Conservation (phyloP, 1,140 invertebrate species). For the Lepidotrigona ventralis region DNA sequence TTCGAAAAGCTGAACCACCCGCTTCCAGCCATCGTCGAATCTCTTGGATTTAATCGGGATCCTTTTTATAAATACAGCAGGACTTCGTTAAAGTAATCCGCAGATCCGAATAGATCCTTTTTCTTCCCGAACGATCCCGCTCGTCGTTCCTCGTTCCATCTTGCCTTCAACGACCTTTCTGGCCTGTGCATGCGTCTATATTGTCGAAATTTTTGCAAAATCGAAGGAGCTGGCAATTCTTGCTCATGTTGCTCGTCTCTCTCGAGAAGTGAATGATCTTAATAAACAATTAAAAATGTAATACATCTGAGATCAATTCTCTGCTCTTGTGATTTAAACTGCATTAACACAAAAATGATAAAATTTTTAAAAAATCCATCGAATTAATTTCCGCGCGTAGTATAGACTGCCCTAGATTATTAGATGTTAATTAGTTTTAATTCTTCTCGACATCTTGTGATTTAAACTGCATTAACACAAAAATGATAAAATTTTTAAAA, state of each 20-base stretch:
- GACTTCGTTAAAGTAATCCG: constrained; percentile 36
- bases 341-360: too few relatives aligned
- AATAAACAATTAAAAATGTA: neutral
- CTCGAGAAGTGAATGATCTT: neutral
- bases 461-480: too few relatives aligned
- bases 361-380: too few relatives aligned
- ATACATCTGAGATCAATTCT: too few relatives aligned
- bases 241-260: too few relatives aligned
- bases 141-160: neutral
- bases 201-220: neutral
- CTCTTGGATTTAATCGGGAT: constrained; percentile 27
- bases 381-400: too few relatives aligned
- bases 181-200: constrained; percentile 8
- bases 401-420: too few relatives aligned
- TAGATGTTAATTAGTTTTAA: too few relatives aligned
- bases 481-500: too few relatives aligned
- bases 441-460: too few relatives aligned
- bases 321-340: too few relatives aligned
- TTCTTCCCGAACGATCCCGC: neutral
- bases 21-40: neutral
- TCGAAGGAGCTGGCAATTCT: neutral
- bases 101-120: constrained; percentile 11
- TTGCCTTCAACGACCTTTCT: neutral
- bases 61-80: constrained; percentile 29
- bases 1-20: neutral